Evolutionary conservation across 2,113 vertebrate species (phyloP).

Genomic region (Campylomormyrus tamandua): DNA sequence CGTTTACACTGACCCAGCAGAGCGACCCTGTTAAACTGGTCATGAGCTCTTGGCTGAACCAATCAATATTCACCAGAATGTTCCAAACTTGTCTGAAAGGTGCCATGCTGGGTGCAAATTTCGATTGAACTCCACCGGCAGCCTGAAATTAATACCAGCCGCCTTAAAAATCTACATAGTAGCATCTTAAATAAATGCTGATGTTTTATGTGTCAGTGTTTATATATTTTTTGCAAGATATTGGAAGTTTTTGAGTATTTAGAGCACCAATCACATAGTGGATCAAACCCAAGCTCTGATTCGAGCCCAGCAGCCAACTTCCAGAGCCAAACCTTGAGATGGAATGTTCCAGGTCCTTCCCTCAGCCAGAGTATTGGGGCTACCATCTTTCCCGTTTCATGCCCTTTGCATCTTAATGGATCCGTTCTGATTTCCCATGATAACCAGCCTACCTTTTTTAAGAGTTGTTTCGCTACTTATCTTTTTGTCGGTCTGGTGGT

Average conservation of each 20-base stretch:
- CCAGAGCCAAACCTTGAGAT: neutral
- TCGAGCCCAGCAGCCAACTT: neutral
- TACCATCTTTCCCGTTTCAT: neutral
- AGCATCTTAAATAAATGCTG: no score
- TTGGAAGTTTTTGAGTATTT: neutral
- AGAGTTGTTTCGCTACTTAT: conserved; percentile 31
- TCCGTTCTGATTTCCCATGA: neutral
- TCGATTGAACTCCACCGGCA: neutral
- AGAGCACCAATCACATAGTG: neutral
- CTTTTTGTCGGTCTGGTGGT: conserved; percentile 50
- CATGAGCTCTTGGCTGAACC: neutral
- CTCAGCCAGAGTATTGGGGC: neutral
- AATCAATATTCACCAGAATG: neutral
- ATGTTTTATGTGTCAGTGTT: neutral
- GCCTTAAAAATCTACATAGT: neutral
- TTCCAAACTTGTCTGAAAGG: neutral
- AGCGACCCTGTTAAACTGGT: neutral
- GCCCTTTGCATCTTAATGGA: neutral
- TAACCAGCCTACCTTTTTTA: neutral
- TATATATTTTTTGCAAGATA: neutral
- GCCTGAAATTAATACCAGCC: neutral
- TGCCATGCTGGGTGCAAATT: neutral
- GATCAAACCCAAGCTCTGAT: neutral
- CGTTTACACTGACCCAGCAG: neutral
- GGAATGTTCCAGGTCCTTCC: neutral